Evolutionary conservation across 1,140 invertebrate species (phyloP).

Genomic region (Wiebesia pumilae): DNA sequence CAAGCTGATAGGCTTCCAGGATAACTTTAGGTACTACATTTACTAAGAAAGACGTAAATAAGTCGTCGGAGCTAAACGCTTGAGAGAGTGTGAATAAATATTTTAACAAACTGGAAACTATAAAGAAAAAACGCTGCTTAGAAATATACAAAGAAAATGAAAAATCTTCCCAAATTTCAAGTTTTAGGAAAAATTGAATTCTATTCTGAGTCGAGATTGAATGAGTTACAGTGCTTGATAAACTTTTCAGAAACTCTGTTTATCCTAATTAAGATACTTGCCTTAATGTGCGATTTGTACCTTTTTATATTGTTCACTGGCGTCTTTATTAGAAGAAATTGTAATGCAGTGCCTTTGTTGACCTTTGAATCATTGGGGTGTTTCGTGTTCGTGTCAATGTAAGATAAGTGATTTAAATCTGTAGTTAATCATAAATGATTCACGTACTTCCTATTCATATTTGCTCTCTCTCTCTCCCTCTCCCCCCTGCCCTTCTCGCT

Average conservation of each 20-base stretch:
- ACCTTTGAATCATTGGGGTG: slow-evolving; percentile 46
- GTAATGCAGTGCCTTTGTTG: slow-evolving; percentile 53
- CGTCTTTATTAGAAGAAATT: slow-evolving; percentile 46
- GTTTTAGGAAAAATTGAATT: slow-evolving; percentile 49
- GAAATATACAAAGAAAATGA: slow-evolving; percentile 68
- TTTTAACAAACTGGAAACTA: slow-evolving; percentile 71
- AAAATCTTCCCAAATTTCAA: slow-evolving; percentile 68
- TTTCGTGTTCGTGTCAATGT: slow-evolving; percentile 42
- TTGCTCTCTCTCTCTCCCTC: neutral
- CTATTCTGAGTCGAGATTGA: slow-evolving; percentile 24
- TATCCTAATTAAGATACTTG: slow-evolving; percentile 51
- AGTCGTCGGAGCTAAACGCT: slow-evolving; percentile 64
- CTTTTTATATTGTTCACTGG: slow-evolving; percentile 54
- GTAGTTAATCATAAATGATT: slow-evolving; percentile 36
- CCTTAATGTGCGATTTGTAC: slow-evolving; percentile 52
- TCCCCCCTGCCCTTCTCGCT: slow-evolving; percentile 51
- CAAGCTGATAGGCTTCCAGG: slow-evolving; percentile 74
- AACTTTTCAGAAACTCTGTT: slow-evolving; percentile 45
- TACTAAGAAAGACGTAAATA: slow-evolving; percentile 61
- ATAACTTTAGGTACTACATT: slow-evolving; percentile 72
- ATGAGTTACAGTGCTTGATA: slow-evolving; percentile 27
- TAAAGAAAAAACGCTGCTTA: slow-evolving; percentile 68
- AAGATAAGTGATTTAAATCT: slow-evolving; percentile 49
- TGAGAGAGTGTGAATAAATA: slow-evolving; percentile 72
- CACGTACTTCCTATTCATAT: slow-evolving; percentile 54